These are phyloP conservation scores for Syngnathus floridae DNA, from an alignment of 2,113 vertebrate species.

Conservation along the genomic window DNA sequence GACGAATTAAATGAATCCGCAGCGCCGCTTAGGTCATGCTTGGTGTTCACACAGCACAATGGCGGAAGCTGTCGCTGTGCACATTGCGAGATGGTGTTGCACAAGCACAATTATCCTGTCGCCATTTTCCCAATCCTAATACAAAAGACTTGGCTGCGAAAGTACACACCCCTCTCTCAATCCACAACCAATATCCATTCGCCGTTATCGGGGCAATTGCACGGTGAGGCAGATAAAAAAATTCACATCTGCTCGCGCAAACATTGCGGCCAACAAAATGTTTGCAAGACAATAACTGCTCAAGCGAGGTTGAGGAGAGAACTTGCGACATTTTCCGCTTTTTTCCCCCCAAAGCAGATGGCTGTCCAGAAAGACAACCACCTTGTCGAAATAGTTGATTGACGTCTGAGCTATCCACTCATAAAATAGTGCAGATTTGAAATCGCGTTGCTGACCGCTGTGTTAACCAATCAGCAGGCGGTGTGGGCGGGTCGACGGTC, in stretches of 20 bases:
- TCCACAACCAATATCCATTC: slow-evolving; percentile 2
- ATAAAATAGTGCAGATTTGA: slow-evolving; percentile 62
- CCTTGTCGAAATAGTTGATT: slow-evolving; percentile 45
- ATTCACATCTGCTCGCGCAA: not conserved
- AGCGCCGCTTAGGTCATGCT: slow-evolving; percentile 19
- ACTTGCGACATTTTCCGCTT: slow-evolving; percentile 22
- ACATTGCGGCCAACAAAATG: not conserved
- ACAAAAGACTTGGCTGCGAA: slow-evolving; percentile 36
- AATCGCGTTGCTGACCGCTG: slow-evolving; percentile 45
- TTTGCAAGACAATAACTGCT: not conserved
- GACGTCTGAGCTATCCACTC: slow-evolving; percentile 55
- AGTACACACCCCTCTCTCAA: slow-evolving; percentile 39
- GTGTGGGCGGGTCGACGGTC: slow-evolving; percentile 21
- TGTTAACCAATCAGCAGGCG: slow-evolving; percentile 53
- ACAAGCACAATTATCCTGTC: slow-evolving; percentile 42
- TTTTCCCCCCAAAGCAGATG: slow-evolving; percentile 31
- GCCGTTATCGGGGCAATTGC: not conserved
- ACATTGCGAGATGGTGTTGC: slow-evolving; percentile 17
- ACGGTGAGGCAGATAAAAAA: not conserved
- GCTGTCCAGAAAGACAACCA: slow-evolving; percentile 38
- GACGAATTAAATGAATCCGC: not conserved
- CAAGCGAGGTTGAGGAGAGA: not conserved
- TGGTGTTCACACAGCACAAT: not conserved
- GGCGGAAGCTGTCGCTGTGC: slow-evolving; percentile 14
- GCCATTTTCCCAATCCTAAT: slow-evolving; percentile 64